These are phyloP conservation scores for Mionectes olivaceus DNA, from an alignment of 2,797 vertebrate genomes.

Conservation along the genomic window DNA sequence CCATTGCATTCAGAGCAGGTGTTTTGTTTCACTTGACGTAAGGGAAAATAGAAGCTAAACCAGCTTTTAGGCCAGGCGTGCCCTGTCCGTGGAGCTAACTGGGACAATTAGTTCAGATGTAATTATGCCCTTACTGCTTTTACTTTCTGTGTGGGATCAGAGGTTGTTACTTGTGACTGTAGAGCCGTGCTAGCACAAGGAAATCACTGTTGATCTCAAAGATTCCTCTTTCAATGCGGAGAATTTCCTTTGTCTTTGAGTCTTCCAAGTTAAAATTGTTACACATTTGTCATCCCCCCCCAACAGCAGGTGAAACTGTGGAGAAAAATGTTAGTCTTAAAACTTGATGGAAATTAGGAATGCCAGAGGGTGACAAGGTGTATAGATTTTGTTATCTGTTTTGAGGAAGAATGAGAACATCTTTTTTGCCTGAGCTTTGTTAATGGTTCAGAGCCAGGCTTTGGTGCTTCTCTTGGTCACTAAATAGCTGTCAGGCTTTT, in stretches of 20 bases:
- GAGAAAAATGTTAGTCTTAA: background rate
- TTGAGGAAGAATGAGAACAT: background rate
- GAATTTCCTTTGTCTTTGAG: background rate
- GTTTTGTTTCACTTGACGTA: background rate
- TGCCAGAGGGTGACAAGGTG: background rate
- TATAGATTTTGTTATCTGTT: background rate
- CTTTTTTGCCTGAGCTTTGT: background rate
- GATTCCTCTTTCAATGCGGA: background rate
- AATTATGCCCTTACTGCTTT: background rate
- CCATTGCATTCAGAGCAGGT: background rate
- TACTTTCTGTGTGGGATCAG: background rate
- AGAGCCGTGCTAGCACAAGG: background rate
- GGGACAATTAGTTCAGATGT: background rate
- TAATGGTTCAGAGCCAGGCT: background rate
- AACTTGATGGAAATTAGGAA: background rate
- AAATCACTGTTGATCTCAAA: background rate
- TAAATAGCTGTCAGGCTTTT: background rate
- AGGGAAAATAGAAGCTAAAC: background rate
- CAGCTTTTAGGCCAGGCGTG: background rate
- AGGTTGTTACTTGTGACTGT: background rate
- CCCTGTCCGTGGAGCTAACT: background rate
- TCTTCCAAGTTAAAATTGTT: background rate
- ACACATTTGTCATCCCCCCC: fast-evolving
- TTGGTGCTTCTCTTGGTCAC: background rate
- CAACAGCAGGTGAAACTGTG: background rate